Evolutionary conservation across 2,113 vertebrate genomes (phyloP).

Genomic region (Taxidea taxus): DNA sequence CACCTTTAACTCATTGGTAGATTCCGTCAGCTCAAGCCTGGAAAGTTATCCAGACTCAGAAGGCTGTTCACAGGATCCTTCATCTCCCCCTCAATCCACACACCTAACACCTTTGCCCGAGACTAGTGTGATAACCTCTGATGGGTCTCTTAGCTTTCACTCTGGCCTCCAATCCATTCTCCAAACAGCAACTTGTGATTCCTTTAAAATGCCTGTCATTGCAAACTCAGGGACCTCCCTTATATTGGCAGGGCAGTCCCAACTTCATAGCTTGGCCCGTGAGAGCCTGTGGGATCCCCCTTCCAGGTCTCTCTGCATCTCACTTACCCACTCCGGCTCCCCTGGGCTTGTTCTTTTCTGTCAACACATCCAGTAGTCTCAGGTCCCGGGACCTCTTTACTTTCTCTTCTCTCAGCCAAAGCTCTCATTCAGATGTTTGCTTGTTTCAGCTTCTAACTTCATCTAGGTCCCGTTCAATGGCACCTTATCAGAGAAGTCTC

Average conservation of each 20-base stretch:
- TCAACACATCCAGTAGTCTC: neutral
- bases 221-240: neutral
- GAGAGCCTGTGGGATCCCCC: neutral
- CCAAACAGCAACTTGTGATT: neutral
- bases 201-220: neutral
- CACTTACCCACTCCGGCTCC: neutral
- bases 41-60: neutral
- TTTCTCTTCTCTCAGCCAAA: neutral
- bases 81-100: neutral
- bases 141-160: neutral
- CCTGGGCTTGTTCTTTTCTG: neutral
- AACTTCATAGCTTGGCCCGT: neutral
- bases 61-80: neutral
- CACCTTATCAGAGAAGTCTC: neutral
- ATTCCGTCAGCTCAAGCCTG: neutral
- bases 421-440: neutral
- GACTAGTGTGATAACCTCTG: neutral
- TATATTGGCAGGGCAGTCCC: neutral
- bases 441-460: neutral
- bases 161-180: neutral
- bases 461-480: neutral
- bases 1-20: neutral
- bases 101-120: neutral
- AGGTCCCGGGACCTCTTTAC: neutral
- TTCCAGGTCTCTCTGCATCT: neutral